Base-by-base conservation (phyloP, 2,113 vertebrate species). In the Triplophysa rosa region DNA sequence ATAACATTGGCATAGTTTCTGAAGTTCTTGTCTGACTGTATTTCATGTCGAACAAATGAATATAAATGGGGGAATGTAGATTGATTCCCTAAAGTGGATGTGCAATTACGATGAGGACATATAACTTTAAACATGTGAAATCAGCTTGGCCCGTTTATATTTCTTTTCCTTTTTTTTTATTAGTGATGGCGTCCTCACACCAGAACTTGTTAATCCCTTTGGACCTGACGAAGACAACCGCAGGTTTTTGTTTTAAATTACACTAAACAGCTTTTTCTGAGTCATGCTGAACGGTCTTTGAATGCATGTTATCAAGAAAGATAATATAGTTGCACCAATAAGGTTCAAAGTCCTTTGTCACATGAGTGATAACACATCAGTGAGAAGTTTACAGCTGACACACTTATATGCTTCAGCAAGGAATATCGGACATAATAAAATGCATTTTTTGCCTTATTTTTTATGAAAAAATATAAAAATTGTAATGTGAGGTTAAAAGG, bases 141-240 rank as follows among this genome's bases (percentile, higher is more conserved):
- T n/a, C 7, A 33, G 13, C 9, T 7, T 33, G 47, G 16, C 47
- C 10, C 4, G 1, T 54, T 54, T 56, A 2, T 58, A 21, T 61
- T 54, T 56, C 24, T 52, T 61, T 16, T 73, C 0, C 6, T 42
- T 16, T 45, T 73, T 61, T 63, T 29, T 63, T 13, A 29, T 54
- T 52, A 77, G 62, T n/a, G 62, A 77, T 16, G 74, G n/a, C 3
- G 9, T 64, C 2, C 17, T 71, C 6, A 26, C 2, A 17, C 45
- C 89, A 47, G 78, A 77, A 14, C 45, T 77, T 29, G 26, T 72
- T 49, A 91, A 93, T 86, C 91, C 91, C 19, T 92, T 93, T 70
- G 87, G 88, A 17, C 79, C 87, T 26, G 80, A 86, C 64, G 90
- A 91, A 42, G 87, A 91, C 54, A 84, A 89, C n/a, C 88, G 83